Conservation (phyloP, 2,113 vertebrate genomes). For the Rhea americana region DNA sequence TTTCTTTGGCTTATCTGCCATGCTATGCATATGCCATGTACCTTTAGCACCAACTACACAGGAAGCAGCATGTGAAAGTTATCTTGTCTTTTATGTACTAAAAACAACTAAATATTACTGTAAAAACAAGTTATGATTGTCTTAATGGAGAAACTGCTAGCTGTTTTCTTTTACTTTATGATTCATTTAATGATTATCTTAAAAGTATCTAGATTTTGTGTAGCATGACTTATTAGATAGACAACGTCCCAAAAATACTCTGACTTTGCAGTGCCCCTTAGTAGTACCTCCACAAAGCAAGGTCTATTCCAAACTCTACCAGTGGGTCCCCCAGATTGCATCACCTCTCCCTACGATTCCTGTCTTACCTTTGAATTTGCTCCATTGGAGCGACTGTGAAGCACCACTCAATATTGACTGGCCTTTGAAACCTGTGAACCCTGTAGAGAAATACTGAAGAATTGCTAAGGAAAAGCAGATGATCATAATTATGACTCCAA, state of each 20-base stretch:
- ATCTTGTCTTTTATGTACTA: background rate
- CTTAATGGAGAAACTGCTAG: background rate
- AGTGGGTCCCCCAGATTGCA: background rate
- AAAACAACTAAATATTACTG: background rate
- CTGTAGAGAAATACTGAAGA: background rate
- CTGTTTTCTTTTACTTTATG: background rate
- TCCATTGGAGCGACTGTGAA: background rate
- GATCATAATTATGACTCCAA: background rate
- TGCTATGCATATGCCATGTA: accelerated
- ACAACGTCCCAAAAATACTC: background rate
- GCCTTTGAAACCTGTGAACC: background rate
- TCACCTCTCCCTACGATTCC: background rate
- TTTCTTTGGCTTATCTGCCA: background rate
- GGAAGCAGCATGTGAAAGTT: background rate
- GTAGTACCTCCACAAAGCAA: background rate
- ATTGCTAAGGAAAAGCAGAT: background rate
- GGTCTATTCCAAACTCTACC: background rate
- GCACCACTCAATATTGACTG: background rate
- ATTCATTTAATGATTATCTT: background rate
- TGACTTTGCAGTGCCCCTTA: background rate
- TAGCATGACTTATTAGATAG: background rate
- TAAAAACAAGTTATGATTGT: background rate
- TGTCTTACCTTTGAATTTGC: background rate
- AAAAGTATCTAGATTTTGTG: background rate
- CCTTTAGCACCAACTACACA: background rate